Percentiles rank a stretch among this genome's conserved stretches.
Evolutionary conservation across 1,140 invertebrate genomes (phyloP).

Genomic region (Zaprionus camerounensis): DNA sequence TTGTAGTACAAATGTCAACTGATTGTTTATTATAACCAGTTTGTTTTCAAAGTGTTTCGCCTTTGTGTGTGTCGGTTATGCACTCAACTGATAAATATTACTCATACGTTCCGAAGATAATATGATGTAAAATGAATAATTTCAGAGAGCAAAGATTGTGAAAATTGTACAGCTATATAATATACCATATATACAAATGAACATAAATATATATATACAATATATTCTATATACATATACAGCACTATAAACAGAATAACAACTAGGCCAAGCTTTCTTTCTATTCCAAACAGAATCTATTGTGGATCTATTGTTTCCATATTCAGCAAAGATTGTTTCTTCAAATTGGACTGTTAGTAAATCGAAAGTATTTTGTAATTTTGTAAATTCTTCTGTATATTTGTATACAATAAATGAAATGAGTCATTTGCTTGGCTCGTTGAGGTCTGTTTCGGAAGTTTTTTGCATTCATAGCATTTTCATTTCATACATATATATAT

Average conservation of each 20-base stretch:
- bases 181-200: too few species aligned
- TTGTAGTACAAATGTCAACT: slow-evolving; percentile 37
- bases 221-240: too few species aligned
- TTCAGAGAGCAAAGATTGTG: not conserved
- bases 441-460: not conserved
- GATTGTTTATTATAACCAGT: slow-evolving; percentile 31
- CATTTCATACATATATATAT: not conserved
- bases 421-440: not conserved
- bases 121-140: not conserved
- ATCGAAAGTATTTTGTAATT: too few species aligned
- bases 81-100: not conserved
- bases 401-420: not conserved
- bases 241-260: too few species aligned
- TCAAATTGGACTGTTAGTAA: too few species aligned
- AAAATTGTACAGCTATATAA: not conserved
- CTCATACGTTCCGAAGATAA: not conserved
- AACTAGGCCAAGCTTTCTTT: too few species aligned
- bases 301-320: too few species aligned
- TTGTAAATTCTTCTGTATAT: too few species aligned
- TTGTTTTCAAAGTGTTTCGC: not conserved
- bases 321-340: too few species aligned
- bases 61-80: slow-evolving; percentile 5
- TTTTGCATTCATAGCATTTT: not conserved
- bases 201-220: too few species aligned
- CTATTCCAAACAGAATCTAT: too few species aligned